Base-by-base conservation (phyloP, 2,113 vertebrate genomes). In the Gambusia affinis region DNA sequence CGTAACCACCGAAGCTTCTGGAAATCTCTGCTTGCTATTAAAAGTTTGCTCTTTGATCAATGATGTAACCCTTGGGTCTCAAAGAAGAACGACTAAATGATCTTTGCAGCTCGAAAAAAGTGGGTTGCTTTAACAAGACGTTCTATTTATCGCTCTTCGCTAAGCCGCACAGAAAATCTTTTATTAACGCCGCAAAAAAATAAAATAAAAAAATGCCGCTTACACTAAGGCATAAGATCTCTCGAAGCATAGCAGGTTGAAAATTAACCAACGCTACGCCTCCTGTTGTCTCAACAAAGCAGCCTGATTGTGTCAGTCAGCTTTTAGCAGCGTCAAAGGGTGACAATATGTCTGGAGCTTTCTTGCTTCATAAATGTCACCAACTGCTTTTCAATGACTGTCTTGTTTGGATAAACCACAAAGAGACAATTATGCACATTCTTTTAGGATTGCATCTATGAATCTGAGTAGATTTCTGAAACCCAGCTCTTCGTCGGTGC, bases 31-130 rank as follows among this genome's bases (percentile, higher is more conserved):
- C 73, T 86, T 15, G 4, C 80, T 72, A 87, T 90, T 93, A 86
- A 91, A 89, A 89, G 60, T 78, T 67, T 64, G 70, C 37, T 75
- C 82, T 86, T 78, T 89, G 84, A 92, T 90, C 89, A 82, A 4
- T 7, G 17, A 78, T 85, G 47, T 76, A 80, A 60, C 71, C 68
- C 60, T n/a, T 7, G 71, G 75, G 69, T 89, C 68, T 39, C 61
- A 66, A 74, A 79, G 33, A 66, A 71, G 68, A 31, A 60, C 51
- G 64, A 69, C 63, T 15, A 82, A 91, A 88, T 82, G 60, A 82
- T 75, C 90, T 87, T 81, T 82, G 74, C 73, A 71, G 87, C 54
- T 75, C 65, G 44, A 85, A 81, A 72, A 78, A 82, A 83, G n/a
- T 68, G 64, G 51, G 76, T 76, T 83, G 75, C 67, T 72, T 78